Evolutionary conservation across 2,797 vertebrate genomes (phyloP).

Genomic region (Chrosomus eos): DNA sequence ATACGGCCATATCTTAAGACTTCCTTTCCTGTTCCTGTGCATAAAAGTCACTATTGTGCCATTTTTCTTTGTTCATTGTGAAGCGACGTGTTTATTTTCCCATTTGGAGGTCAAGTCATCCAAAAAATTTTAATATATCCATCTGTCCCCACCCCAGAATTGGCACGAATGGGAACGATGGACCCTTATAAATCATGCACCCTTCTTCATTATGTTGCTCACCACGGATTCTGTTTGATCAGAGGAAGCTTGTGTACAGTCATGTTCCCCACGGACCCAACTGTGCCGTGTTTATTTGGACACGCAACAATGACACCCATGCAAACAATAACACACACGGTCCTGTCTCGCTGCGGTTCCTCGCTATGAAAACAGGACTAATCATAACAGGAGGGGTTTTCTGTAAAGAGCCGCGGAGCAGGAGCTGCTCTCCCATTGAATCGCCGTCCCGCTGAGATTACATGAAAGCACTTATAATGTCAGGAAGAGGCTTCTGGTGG

Average conservation of each 20-base stretch:
- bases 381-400: conserved; percentile 48
- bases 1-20: neutral
- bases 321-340: conserved; percentile 21
- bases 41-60: conserved; percentile 35
- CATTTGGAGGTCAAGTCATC: conserved; percentile 21
- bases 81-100: conserved; percentile 38
- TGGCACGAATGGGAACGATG: neutral
- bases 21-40: neutral
- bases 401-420: conserved; percentile 21
- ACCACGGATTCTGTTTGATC: neutral
- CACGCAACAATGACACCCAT: conserved; percentile 54
- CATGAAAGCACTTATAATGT: conserved; percentile 63
- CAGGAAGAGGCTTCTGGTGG: conserved; percentile 67
- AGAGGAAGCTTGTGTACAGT: conserved; percentile 1
- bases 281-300: conserved; percentile 56
- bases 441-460: conserved; percentile 66
- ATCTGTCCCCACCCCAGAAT: neutral
- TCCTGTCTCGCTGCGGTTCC: conserved; percentile 16
- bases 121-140: conserved; percentile 13
- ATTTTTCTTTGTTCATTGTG: conserved; percentile 55
- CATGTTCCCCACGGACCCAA: conserved; percentile 23
- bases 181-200: neutral
- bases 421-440: conserved; percentile 68
- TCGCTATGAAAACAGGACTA: conserved; percentile 51
- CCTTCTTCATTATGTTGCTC: neutral